phyloP scores from a whole-genome alignment of 2,797 vertebrate species.

The Arctocebus calabarensis region DNA sequence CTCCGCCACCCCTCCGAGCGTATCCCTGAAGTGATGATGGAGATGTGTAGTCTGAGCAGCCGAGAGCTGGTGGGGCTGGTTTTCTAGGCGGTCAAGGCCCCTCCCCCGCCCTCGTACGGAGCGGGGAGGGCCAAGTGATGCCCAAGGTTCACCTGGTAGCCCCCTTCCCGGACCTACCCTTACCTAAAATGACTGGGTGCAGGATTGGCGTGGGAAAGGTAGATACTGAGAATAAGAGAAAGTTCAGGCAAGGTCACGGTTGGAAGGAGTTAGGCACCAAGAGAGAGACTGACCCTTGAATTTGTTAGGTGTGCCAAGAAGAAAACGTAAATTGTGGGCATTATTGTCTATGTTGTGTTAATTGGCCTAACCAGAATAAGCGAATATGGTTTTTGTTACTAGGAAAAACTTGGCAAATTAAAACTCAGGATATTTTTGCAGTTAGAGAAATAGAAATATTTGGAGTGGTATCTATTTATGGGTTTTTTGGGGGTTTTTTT shows the following conservation, averaged over 20 bases:
- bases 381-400: not conserved
- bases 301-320: not conserved
- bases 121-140: not conserved
- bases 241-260: not conserved
- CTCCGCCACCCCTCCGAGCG: fast-evolving
- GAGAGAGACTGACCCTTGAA: not conserved
- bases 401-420: not conserved
- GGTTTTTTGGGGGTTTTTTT: not conserved
- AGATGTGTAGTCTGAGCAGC: not conserved
- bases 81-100: not conserved
- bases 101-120: not conserved
- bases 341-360: not conserved
- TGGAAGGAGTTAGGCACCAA: not conserved
- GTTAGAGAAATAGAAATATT: not conserved
- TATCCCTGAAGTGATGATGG: not conserved
- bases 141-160: not conserved
- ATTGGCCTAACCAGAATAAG: not conserved
- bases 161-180: not conserved
- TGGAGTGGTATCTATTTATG: not conserved
- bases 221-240: not conserved
- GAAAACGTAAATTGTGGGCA: not conserved
- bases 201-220: not conserved
- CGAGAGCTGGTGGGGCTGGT: too few species aligned
- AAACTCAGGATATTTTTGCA: not conserved
- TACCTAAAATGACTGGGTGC: not conserved